Percentiles rank a stretch among this genome's conserved stretches.
Conservation (phyloP, 2,113 vertebrate genomes). For the Herpetotheres cachinnans region DNA sequence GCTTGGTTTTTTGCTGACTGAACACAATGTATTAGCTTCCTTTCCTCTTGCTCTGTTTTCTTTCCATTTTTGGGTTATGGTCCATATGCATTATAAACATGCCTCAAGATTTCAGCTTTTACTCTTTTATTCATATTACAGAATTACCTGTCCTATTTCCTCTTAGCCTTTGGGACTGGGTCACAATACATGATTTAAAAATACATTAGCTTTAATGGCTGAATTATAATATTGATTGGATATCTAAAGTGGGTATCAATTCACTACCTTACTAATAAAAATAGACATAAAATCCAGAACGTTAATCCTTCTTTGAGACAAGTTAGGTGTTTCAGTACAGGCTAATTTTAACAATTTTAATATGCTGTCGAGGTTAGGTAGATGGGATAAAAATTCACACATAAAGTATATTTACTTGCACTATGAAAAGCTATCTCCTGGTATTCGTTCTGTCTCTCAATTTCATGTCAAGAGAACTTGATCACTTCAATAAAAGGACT, state of each 20-base stretch:
- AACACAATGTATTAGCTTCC: neutral
- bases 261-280: constrained; percentile 1
- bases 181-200: neutral
- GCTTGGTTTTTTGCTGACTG: neutral
- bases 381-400: neutral
- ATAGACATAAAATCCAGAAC: neutral
- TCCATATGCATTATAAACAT: neutral
- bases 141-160: neutral
- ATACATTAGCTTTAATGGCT: neutral
- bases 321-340: neutral
- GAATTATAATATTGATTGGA: neutral
- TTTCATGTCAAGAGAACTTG: neutral
- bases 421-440: neutral
- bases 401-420: neutral
- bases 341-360: constrained; percentile 7
- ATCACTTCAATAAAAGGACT: constrained; percentile 16
- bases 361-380: neutral
- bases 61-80: neutral
- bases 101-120: neutral
- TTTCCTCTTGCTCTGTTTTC: neutral
- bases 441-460: neutral
- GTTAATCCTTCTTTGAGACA: neutral
- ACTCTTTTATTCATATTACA: neutral
- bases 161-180: neutral
- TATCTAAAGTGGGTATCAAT: neutral